These are phyloP conservation scores for Venusia cambrica DNA, from an alignment of 2,888 invertebrate genomes.

Conservation along the genomic window DNA sequence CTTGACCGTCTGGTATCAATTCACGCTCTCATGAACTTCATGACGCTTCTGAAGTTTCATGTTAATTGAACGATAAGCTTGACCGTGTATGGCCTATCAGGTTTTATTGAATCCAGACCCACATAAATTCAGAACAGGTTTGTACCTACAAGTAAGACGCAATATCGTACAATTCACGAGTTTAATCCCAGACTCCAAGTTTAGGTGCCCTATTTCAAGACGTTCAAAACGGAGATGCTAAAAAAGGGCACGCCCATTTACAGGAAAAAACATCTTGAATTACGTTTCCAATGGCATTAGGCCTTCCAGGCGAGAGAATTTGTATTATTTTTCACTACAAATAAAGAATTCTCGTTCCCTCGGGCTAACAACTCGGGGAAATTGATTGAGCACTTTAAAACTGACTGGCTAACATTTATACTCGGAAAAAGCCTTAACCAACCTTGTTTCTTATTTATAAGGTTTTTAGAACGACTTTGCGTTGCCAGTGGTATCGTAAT, in stretches of 20 bases:
- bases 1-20: too few species aligned
- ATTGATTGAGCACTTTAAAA: slow-evolving; percentile 27
- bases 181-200: not conserved
- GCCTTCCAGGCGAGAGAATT: slow-evolving; percentile 12
- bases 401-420: slow-evolving; percentile 21
- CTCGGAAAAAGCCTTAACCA: slow-evolving; percentile 3
- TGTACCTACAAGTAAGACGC: too few species aligned
- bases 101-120: too few species aligned
- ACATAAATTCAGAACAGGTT: too few species aligned
- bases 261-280: slow-evolving; percentile 6
- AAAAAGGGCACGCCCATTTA: slow-evolving; percentile 6
- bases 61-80: too few species aligned
- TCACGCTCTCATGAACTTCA: too few species aligned
- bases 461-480: slow-evolving; percentile 1
- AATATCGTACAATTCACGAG: too few species aligned
- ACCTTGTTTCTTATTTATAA: slow-evolving; percentile 6
- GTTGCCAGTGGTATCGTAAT: slow-evolving; percentile 14
- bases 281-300: not conserved
- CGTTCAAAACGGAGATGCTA: too few species aligned
- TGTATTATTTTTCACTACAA: slow-evolving; percentile 26
- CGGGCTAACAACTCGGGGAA: slow-evolving; percentile 17
- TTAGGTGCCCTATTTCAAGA: slow-evolving; percentile 8
- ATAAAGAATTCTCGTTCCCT: slow-evolving; percentile 24
- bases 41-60: too few species aligned
- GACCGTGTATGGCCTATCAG: too few species aligned